These are phyloP conservation scores for Notamacropus eugenii DNA, from an alignment of 2,797 vertebrate genomes.

Conservation along the genomic window DNA sequence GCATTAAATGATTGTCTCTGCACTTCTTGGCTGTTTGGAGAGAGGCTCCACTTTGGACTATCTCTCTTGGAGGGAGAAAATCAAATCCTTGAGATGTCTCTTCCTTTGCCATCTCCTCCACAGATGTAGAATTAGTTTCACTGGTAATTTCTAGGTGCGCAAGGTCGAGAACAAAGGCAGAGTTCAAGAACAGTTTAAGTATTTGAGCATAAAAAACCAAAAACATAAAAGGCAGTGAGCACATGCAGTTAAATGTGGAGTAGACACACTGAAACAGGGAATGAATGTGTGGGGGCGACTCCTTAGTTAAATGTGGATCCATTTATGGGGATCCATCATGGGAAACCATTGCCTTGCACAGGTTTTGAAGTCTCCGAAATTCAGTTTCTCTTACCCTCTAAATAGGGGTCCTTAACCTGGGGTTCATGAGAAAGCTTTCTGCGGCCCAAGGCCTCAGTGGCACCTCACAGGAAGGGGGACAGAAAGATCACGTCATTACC, in stretches of 20 bases:
- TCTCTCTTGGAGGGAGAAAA: neutral
- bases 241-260: neutral
- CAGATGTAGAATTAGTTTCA: neutral
- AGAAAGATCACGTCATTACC: too few relatives aligned
- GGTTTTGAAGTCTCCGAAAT: too few relatives aligned
- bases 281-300: neutral
- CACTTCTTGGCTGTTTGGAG: neutral
- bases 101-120: constrained; percentile 36
- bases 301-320: neutral
- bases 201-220: constrained; percentile 29
- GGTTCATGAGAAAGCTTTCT: too few relatives aligned
- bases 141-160: constrained; percentile 20
- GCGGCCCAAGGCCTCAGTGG: too few relatives aligned
- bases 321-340: neutral
- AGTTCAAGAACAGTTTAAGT: neutral
- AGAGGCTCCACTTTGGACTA: neutral
- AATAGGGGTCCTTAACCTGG: neutral
- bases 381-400: neutral
- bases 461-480: too few relatives aligned
- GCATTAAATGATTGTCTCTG: constrained; percentile 7
- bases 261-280: neutral
- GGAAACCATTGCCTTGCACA: neutral
- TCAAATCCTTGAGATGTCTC: neutral
- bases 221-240: neutral
- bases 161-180: constrained; percentile 42